A percentile compares a stretch with the other conserved stretches of the same genome.
Conservation (phyloP, 1,140 invertebrate genomes). For the Leguminivora glycinivorella region DNA sequence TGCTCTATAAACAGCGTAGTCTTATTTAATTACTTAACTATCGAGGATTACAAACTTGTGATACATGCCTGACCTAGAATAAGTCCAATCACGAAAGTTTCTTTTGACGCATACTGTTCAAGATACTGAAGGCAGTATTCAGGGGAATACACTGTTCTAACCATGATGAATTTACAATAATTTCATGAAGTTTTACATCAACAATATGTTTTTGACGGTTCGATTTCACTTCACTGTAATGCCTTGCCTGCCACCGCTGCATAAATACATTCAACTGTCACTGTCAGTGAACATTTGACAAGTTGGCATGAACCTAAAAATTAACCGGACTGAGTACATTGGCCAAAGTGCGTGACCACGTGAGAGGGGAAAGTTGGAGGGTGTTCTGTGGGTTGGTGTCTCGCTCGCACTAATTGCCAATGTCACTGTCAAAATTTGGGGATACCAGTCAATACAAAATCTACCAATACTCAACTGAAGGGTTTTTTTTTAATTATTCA, state of each 20-base stretch:
- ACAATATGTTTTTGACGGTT: constrained; percentile 24
- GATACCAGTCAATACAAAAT: too few species aligned
- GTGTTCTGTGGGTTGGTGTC: too few species aligned
- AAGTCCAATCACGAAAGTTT: constrained; percentile 82
- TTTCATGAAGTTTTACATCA: constrained; percentile 15
- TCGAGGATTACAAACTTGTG: constrained; percentile 33
- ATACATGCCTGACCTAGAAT: constrained; percentile 83
- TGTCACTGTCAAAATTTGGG: too few species aligned
- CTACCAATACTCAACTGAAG: too few species aligned
- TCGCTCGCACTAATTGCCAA: too few species aligned
- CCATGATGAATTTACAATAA: constrained; percentile 51
- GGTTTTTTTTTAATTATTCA: too few species aligned
- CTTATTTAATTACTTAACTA: constrained; percentile 19
- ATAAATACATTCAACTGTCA: constrained; percentile 17
- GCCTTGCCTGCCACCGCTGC: constrained; percentile 20
- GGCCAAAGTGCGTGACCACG: too few species aligned
- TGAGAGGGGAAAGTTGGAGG: too few species aligned
- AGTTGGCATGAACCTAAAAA: too few species aligned
- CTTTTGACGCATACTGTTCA: constrained; percentile 73
- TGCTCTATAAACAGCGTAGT: not conserved
- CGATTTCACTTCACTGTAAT: not conserved
- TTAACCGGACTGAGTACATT: too few species aligned
- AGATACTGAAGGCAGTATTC: constrained; percentile 74
- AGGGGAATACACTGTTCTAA: constrained; percentile 68
- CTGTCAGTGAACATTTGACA: constrained; percentile 35